Percentiles rank a stretch among this genome's conserved stretches.
These are phyloP conservation scores for Drosophila mettleri DNA, from an alignment of 2,888 invertebrate species.

Conservation along the genomic window DNA sequence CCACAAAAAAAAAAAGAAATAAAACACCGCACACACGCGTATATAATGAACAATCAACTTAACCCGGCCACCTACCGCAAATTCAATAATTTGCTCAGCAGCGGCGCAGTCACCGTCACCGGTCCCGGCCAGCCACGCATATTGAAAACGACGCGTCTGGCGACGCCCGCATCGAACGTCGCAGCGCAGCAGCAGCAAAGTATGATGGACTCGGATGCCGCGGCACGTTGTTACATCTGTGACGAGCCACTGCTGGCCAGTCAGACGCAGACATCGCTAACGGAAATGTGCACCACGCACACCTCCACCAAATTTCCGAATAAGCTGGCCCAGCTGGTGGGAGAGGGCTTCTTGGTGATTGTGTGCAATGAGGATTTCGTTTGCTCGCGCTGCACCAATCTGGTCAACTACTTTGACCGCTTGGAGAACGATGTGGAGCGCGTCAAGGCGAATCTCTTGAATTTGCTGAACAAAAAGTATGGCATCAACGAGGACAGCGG, in stretches of 20 bases:
- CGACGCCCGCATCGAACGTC: slow-evolving; percentile 60
- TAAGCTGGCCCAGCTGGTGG: slow-evolving; percentile 86
- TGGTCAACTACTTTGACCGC: slow-evolving; percentile 85
- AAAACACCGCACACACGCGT: slow-evolving; percentile 9
- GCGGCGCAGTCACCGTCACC: slow-evolving; percentile 85
- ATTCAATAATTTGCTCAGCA: slow-evolving; percentile 85
- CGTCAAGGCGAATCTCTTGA: slow-evolving; percentile 84
- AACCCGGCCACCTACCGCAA: slow-evolving; percentile 84
- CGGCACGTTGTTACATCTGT: slow-evolving; percentile 84
- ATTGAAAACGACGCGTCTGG: slow-evolving; percentile 74
- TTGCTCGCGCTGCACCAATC: slow-evolving; percentile 85
- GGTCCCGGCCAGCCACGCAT: slow-evolving; percentile 85
- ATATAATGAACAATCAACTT: slow-evolving; percentile 83
- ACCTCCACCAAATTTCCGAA: slow-evolving; percentile 85
- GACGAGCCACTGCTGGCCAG: slow-evolving; percentile 82
- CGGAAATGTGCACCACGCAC: slow-evolving; percentile 84
- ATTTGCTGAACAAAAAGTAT: slow-evolving; percentile 84
- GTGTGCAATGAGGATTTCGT: slow-evolving; percentile 85
- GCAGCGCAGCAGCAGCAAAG: slow-evolving; percentile 49
- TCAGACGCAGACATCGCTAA: slow-evolving; percentile 81
- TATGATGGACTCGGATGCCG: slow-evolving; percentile 54
- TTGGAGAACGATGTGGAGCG: slow-evolving; percentile 85
- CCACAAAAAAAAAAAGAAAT: slow-evolving; percentile 13
- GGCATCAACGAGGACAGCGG: slow-evolving; percentile 83
- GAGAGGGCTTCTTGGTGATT: slow-evolving; percentile 85